Evolutionary conservation across 2,888 invertebrate species (phyloP).

Genomic region (Archips xylosteana): DNA sequence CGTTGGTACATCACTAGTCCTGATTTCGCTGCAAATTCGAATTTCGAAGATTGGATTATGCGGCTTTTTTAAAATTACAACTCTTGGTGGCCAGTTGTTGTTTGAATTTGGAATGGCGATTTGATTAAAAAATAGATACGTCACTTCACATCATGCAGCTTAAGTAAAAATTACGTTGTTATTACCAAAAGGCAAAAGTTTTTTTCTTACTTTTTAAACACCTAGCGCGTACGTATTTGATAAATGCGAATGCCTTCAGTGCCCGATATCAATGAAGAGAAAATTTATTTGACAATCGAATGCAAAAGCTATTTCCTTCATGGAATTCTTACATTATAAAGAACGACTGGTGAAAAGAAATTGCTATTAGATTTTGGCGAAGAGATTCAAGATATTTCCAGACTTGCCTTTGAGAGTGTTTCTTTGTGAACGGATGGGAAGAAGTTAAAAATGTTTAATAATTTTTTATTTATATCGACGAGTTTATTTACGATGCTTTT

Average conservation of each 20-base stretch:
- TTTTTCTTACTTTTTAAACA: slow-evolving; percentile 6
- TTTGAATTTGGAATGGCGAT: slow-evolving; percentile 44
- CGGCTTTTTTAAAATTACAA: slow-evolving; percentile 20
- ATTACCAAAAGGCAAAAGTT: not conserved
- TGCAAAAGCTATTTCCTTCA: slow-evolving; percentile 42
- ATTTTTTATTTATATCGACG: slow-evolving; percentile 4
- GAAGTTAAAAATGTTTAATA: slow-evolving; percentile 13
- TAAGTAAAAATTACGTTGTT: not conserved
- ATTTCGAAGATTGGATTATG: slow-evolving; percentile 62
- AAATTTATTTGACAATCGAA: slow-evolving; percentile 43
- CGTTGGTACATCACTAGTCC: slow-evolving; percentile 77
- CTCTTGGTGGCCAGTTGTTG: slow-evolving; percentile 31
- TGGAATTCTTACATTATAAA: slow-evolving; percentile 42
- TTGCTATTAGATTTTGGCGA: slow-evolving; percentile 41
- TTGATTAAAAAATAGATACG: slow-evolving; percentile 23
- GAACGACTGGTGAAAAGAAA: slow-evolving; percentile 40
- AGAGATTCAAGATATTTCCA: slow-evolving; percentile 39
- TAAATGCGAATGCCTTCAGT: slow-evolving; percentile 29
- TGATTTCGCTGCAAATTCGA: slow-evolving; percentile 59
- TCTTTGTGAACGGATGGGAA: slow-evolving; percentile 18
- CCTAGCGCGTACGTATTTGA: slow-evolving; percentile 4
- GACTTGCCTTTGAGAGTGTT: slow-evolving; percentile 26
- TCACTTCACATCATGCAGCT: not conserved
- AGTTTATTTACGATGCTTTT: not conserved
- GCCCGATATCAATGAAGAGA: slow-evolving; percentile 38